These are phyloP conservation scores for Eurosta solidaginis DNA, from an alignment of 1,140 invertebrate genomes.

Conservation along the genomic window DNA sequence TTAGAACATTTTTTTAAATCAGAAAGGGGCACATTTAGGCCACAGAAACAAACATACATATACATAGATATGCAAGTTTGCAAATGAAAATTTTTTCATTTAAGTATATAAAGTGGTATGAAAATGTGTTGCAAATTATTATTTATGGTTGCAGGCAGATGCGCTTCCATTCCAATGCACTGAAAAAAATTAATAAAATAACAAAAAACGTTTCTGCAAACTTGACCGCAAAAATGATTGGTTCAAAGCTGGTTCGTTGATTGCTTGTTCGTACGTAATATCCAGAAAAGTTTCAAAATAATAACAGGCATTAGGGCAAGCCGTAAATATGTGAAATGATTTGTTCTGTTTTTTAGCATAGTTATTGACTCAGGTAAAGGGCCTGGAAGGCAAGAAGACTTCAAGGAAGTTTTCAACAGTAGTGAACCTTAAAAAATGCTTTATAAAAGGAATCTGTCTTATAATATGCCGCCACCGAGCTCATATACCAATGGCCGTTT, in stretches of 20 bases:
- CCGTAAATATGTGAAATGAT: too few species aligned
- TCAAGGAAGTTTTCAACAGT: too few species aligned
- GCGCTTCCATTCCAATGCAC: background rate
- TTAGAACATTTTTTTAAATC: too few species aligned
- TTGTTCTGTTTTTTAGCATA: too few species aligned
- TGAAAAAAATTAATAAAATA: background rate
- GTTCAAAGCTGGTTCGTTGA: background rate
- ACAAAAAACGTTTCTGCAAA: background rate
- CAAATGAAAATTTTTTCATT: background rate
- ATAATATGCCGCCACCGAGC: too few species aligned
- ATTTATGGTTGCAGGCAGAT: conserved; percentile 19
- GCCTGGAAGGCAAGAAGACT: too few species aligned
- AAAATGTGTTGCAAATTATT: conserved; percentile 23
- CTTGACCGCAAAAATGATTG: background rate
- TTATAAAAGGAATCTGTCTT: too few species aligned
- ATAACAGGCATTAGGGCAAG: background rate
- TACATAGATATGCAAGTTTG: background rate
- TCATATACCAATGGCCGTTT: too few species aligned
- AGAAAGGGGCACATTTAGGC: background rate
- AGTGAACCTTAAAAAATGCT: too few species aligned
- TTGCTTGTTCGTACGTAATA: background rate
- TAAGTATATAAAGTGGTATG: background rate
- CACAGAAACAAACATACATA: background rate
- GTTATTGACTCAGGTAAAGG: too few species aligned
- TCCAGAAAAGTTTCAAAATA: background rate